Conservation (phyloP, 2,888 invertebrate species). For the Drosophila quinaria region DNA sequence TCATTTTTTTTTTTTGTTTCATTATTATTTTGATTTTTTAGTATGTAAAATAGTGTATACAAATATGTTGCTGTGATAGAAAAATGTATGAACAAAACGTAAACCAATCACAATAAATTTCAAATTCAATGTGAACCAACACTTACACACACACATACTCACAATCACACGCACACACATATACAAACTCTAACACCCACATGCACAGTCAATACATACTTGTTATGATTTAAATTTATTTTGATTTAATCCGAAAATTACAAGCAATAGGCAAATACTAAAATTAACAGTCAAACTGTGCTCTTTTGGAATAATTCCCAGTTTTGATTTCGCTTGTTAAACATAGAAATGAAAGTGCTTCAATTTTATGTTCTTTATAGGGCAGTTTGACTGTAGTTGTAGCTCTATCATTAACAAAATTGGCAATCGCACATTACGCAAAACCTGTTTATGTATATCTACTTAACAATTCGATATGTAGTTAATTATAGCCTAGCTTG, state of each 20-base stretch:
- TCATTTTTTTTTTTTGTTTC: constrained; percentile 13
- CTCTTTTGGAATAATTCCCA: not conserved
- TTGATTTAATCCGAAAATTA: constrained; percentile 11
- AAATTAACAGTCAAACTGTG: constrained; percentile 5
- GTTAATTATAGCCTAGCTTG: constrained; percentile 22
- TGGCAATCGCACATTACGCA: constrained; percentile 20
- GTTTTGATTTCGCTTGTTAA: not conserved
- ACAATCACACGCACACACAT: constrained; percentile 5
- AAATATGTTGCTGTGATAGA: constrained; percentile 82
- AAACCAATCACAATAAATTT: constrained; percentile 78
- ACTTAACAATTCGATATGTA: constrained; percentile 10
- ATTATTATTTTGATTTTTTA: constrained; percentile 48
- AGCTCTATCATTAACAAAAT: not conserved
- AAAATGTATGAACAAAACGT: constrained; percentile 76
- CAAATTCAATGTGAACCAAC: constrained; percentile 54
- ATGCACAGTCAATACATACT: constrained; percentile 17
- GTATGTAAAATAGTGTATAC: constrained; percentile 77
- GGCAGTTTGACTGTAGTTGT: constrained; percentile 10
- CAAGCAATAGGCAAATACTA: not conserved
- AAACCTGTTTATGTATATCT: constrained; percentile 59
- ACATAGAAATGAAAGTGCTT: not conserved
- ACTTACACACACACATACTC: constrained; percentile 26
- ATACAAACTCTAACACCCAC: constrained; percentile 2
- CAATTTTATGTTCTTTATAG: not conserved
- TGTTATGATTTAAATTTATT: constrained; percentile 8